Conservation (phyloP, 2,113 vertebrate genomes). For the Hystrix cristata region DNA sequence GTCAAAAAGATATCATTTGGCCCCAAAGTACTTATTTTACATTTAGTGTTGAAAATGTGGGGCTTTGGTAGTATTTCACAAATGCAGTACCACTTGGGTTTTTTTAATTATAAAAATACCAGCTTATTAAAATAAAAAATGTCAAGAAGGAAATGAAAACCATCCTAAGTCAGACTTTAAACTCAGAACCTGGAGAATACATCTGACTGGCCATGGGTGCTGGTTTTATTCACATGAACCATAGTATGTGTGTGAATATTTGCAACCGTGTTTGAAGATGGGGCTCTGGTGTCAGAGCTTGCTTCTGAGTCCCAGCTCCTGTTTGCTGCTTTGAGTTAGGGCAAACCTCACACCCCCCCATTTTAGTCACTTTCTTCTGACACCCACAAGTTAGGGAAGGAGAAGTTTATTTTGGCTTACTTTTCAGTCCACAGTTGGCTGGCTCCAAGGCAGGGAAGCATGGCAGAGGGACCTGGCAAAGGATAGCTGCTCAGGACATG, state of each 20-base stretch:
- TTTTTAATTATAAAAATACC: background rate
- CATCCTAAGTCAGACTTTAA: background rate
- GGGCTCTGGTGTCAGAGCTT: background rate
- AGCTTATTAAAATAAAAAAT: background rate
- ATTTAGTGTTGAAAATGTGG: background rate
- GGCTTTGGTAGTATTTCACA: background rate
- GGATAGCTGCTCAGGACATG: background rate
- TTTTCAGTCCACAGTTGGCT: background rate
- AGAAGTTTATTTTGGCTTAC: background rate
- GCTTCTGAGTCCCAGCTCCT: too few relatives aligned
- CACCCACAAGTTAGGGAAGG: background rate
- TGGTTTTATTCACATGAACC: background rate
- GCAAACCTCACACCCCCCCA: too few relatives aligned
- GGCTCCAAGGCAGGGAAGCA: background rate
- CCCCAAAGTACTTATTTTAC: background rate
- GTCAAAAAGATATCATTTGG: background rate
- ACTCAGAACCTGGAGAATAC: background rate
- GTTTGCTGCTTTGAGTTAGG: too few relatives aligned
- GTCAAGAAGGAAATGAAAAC: background rate
- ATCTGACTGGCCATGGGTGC: background rate
- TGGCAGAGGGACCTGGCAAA: background rate
- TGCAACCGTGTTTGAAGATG: background rate
- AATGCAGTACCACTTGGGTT: background rate
- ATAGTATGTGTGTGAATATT: too few relatives aligned
- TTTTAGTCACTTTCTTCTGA: background rate